Evolutionary conservation across 2,888 invertebrate genomes (phyloP), one percentile per base, ranked within the genome.

Genomic region (Aspidiotus rigidus): DNA sequence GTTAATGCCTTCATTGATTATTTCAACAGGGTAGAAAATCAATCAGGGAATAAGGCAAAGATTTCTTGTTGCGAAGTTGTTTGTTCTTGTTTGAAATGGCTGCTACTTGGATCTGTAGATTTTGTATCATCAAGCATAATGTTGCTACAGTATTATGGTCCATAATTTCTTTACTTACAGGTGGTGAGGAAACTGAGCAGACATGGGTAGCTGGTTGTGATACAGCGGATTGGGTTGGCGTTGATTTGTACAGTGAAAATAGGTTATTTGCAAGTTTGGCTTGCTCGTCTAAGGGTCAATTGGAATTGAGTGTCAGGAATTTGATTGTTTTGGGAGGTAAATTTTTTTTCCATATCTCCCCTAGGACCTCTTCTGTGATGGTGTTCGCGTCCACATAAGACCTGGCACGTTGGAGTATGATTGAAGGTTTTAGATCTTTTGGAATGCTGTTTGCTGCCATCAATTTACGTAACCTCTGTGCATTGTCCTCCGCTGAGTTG

Each of bases 401-500:
- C 49, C 49, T 8, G 9, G 49, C 49, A 10, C 49, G 49, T 44
- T 44, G 49, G 8, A 44, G 49, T 10, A 44, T 44, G 49, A 44
- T 44, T 44, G 49, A 44, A 10, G 49, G 49, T 44, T 44, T 44
- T 10, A 44, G 49, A 11, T 44, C 49, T 11, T 44, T 44, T 44
- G 8, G 49, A 13, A 49, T 49, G 49, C 49, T 49, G 1, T 49
- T 6, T 49, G 2, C 49, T n/a, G 49, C 6, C 49, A 49, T 49
- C 6, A 49, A n/a, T 49, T 49, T 49, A 49, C 49, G 6, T 3
- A 49, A 6, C n/a, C 49, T 11, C 49, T 49, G 49, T 49, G 49
- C 49, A 6, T 49, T 49, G n/a, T 49, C 49, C 49, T 49, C 49
- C 49, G 49, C 49, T 49, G 49, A 49, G n/a, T 49, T 49, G n/a